These are phyloP conservation scores for Stenurella melanura DNA, from an alignment of 2,888 invertebrate genomes.

Conservation along the genomic window DNA sequence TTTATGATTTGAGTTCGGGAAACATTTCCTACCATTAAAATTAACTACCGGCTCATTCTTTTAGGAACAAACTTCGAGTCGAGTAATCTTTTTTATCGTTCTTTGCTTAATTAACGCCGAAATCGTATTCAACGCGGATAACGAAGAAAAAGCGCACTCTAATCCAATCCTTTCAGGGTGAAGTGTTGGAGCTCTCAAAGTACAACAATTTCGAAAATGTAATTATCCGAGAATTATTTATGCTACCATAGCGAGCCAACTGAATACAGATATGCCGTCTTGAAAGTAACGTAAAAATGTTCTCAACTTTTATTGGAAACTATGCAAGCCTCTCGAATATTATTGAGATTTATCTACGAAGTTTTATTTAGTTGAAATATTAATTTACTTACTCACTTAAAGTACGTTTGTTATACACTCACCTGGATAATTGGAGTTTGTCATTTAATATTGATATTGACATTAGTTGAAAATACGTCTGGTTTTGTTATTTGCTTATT, in stretches of 20 bases:
- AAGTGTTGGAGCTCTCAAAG: constrained; percentile 63
- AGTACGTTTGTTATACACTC: too few species aligned
- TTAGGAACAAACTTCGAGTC: constrained; percentile 64
- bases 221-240: constrained; percentile 35
- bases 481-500: too few species aligned
- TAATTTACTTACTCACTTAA: too few species aligned
- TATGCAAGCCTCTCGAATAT: not conserved
- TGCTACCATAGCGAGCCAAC: constrained; percentile 14
- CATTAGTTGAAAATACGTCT: too few species aligned
- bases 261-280: constrained; percentile 13
- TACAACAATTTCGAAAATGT: constrained; percentile 57
- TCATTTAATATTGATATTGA: too few species aligned
- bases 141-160: constrained; percentile 61
- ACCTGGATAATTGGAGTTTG: too few species aligned
- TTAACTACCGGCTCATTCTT: constrained; percentile 64
- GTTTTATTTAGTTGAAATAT: too few species aligned
- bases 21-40: constrained; percentile 60
- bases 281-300: constrained; percentile 10
- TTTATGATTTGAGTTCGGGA: constrained; percentile 37
- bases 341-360: too few species aligned
- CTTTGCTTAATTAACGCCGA: constrained; percentile 66
- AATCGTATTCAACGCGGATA: constrained; percentile 65
- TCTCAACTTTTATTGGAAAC: not conserved
- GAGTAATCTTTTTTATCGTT: constrained; percentile 65
- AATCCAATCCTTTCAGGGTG: constrained; percentile 62